phyloP scores from a whole-genome alignment of 2,113 vertebrate species.

The Etheostoma spectabile region DNA sequence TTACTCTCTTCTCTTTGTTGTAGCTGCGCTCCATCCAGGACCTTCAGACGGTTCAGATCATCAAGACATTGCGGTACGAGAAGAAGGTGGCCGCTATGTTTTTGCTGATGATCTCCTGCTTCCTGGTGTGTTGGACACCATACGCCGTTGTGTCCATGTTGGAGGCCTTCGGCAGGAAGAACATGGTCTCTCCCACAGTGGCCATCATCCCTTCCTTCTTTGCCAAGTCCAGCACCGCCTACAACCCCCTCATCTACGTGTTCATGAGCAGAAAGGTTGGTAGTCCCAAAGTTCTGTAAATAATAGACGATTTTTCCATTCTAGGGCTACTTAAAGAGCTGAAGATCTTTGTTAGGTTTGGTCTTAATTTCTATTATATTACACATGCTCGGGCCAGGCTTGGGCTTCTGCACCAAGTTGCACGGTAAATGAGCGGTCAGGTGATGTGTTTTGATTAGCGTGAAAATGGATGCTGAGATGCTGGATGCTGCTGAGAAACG shows the following conservation, averaged over 20 bases:
- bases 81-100: slow-evolving; percentile 93
- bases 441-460: too few species aligned
- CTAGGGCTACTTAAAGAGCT: not conserved
- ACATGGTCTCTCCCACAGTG: slow-evolving; percentile 87
- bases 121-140: slow-evolving; percentile 93
- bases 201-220: slow-evolving; percentile 92
- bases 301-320: not conserved
- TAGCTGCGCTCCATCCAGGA: slow-evolving; percentile 91
- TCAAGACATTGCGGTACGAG: slow-evolving; percentile 92
- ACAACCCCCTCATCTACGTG: slow-evolving; percentile 92
- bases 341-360: too few species aligned
- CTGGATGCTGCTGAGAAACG: too few species aligned
- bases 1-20: slow-evolving; percentile 30
- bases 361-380: too few species aligned
- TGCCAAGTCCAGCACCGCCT: slow-evolving; percentile 91
- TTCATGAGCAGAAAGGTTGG: slow-evolving; percentile 95
- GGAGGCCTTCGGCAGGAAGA: slow-evolving; percentile 87
- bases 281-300: not conserved
- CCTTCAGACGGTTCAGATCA: slow-evolving; percentile 91
- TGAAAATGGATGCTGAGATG: too few species aligned
- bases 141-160: slow-evolving; percentile 90
- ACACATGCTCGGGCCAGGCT: too few species aligned
- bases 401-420: too few species aligned
- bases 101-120: slow-evolving; percentile 90
- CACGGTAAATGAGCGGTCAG: too few species aligned